These are phyloP conservation scores for Phalanger gymnotis DNA, from an alignment of 2,797 vertebrate genomes.

Conservation along the genomic window DNA sequence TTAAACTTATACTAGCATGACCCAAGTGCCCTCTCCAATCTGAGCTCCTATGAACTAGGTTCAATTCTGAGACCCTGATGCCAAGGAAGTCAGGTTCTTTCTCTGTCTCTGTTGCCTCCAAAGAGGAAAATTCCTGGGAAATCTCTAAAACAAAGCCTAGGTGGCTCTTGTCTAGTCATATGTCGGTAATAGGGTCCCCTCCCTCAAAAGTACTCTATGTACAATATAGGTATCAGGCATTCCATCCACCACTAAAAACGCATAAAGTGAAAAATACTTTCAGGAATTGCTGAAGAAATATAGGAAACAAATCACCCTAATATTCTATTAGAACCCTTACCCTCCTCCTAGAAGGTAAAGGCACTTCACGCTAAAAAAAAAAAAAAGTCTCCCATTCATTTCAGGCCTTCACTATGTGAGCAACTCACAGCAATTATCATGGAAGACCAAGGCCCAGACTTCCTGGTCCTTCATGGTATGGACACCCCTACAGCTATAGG, in stretches of 20 bases:
- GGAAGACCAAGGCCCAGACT: neutral
- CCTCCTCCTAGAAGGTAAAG: neutral
- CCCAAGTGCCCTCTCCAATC: neutral
- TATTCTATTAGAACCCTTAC: neutral
- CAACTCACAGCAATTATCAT: neutral
- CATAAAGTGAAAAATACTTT: neutral
- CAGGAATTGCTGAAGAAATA: neutral
- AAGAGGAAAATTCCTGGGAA: neutral
- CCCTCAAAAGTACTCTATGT: neutral
- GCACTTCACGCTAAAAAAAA: neutral
- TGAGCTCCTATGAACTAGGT: neutral
- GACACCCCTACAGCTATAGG: neutral
- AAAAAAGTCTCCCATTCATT: neutral
- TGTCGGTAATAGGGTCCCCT: neutral
- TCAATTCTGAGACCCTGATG: neutral
- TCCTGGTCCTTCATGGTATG: neutral
- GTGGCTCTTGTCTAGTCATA: neutral
- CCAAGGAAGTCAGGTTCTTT: neutral
- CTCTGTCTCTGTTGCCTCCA: neutral
- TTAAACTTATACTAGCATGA: neutral
- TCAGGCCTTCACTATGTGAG: neutral
- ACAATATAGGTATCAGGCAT: neutral
- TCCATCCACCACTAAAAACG: neutral
- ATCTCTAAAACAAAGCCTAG: neutral
- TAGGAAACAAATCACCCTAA: neutral